Base-by-base conservation (phyloP, 2,888 invertebrate species). In the Amblyjoppa fuscipennis region DNA sequence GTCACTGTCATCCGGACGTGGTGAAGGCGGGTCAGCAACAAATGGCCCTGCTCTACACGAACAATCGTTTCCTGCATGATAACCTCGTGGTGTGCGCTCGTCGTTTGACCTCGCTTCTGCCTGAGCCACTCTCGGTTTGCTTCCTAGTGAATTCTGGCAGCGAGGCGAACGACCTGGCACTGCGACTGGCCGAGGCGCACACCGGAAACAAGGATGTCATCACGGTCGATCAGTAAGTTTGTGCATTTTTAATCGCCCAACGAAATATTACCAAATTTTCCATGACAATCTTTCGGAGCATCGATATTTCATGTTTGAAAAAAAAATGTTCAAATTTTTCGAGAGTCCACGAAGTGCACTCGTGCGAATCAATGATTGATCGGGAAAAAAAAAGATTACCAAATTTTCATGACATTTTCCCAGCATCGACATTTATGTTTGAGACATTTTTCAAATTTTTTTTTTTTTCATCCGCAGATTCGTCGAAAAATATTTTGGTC, bases 81-180 rank as follows among this genome's bases (percentile, higher is more conserved):
- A 98, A 99, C 93, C 95, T 99, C 87, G 98, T 99, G 9, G 95
- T 98, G 81, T 98, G 98, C 90, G 99, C 99, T 4, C 96, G 98
- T 92, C 96, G 97, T 88, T 95, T 99, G 88, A 96, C 97, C 20
- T 96, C 96, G 81, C 97, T 98, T 3, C 95, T 99, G 94, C 99
- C 99, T 0, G 96, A 97, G 80, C 95, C 96, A 45, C 95, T 99
- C 53, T 97, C 98, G 25, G 98, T 99, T 4, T 99, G 99, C 92
- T 99, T 97, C 95, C 97, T 99, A 93, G 99, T 99, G 79, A 99
- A 99, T 95, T 99, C 99, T 0, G 99, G 99, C 11, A 99, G 99
- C 6, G 99, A 99, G 95, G 99, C 99, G 9, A 99, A 99, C 94
- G 99, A 99, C 95, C 96, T 99, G 90, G 99, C 99, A 0, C 94